These are phyloP conservation scores for Trichomycterus rosablanca DNA, from an alignment of 2,113 vertebrate species.

Conservation along the genomic window DNA sequence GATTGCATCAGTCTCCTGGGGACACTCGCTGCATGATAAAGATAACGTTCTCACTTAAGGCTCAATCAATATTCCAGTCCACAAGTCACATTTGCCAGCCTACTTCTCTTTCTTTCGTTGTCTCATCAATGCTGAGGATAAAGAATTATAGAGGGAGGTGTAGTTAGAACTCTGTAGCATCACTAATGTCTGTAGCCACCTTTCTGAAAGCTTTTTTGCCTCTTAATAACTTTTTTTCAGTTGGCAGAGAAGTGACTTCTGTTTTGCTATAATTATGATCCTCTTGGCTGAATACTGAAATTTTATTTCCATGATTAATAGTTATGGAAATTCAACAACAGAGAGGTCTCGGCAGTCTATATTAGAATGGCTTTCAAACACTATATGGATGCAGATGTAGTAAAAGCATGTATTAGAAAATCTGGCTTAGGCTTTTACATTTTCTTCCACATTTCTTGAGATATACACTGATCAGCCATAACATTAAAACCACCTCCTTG, in stretches of 20 bases:
- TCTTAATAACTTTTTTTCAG: no score
- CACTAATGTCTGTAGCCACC: background rate
- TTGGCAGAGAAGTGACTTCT: no score
- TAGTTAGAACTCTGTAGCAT: background rate
- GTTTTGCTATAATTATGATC: slow-evolving; percentile 19
- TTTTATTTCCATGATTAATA: slow-evolving; percentile 29
- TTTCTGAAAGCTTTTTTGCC: background rate
- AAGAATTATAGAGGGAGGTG: background rate
- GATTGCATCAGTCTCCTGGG: slow-evolving; percentile 15
- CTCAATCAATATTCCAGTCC: slow-evolving; percentile 59
- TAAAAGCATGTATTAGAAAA: no score
- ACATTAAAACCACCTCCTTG: no score
- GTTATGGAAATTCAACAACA: slow-evolving; percentile 31
- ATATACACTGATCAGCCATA: no score
- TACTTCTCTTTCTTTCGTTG: background rate
- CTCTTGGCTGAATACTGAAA: slow-evolving; percentile 20
- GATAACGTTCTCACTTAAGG: slow-evolving; percentile 41
- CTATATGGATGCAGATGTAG: no score
- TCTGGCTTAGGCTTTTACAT: no score
- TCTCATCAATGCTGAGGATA: slow-evolving; percentile 4
- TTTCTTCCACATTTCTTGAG: no score
- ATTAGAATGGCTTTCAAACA: slow-evolving; percentile 36
- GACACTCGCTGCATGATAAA: slow-evolving; percentile 50
- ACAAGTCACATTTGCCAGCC: slow-evolving; percentile 43
- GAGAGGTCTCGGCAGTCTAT: slow-evolving; percentile 14